Evolutionary conservation across 2,113 vertebrate species (phyloP).

Genomic region (Mionectes macconnelli): DNA sequence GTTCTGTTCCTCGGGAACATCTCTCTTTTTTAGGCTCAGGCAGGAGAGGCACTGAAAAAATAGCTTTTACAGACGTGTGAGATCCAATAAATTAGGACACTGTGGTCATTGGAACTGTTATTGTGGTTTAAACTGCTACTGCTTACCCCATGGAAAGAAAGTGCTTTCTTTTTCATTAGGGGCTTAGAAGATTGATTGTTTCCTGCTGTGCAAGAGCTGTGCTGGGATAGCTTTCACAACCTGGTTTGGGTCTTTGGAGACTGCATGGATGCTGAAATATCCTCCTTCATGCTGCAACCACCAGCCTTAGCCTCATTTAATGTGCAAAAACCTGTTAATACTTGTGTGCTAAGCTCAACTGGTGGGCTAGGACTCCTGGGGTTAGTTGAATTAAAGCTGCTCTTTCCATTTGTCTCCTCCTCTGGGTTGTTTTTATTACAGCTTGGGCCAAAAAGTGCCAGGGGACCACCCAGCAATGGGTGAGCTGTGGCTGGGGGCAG

Average conservation of each 20-base stretch:
- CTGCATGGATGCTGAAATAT: not conserved
- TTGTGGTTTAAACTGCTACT: conserved; percentile 48
- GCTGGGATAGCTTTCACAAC: not conserved
- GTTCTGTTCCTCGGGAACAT: not conserved
- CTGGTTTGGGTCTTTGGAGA: not conserved
- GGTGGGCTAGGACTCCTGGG: not conserved
- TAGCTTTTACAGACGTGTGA: not conserved
- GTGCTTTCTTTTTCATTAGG: conserved; percentile 8
- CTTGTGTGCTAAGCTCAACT: not conserved
- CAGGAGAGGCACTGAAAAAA: not conserved
- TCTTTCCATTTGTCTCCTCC: not conserved
- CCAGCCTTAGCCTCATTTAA: not conserved
- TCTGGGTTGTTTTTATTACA: not conserved
- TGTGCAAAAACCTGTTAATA: not conserved
- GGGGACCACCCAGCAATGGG: not conserved
- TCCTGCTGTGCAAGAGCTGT: not conserved
- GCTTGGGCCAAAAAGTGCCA: not conserved
- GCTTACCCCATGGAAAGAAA: conserved; percentile 54
- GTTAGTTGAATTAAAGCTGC: not conserved
- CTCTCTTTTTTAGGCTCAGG: not conserved
- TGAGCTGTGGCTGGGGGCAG: not conserved
- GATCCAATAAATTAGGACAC: not conserved
- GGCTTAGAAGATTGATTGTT: conserved; percentile 21
- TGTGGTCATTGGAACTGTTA: conserved; percentile 48
- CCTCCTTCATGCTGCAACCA: not conserved